These are phyloP conservation scores for Chinchilla lanigera DNA, from an alignment of 2,113 vertebrate genomes.

Conservation along the genomic window DNA sequence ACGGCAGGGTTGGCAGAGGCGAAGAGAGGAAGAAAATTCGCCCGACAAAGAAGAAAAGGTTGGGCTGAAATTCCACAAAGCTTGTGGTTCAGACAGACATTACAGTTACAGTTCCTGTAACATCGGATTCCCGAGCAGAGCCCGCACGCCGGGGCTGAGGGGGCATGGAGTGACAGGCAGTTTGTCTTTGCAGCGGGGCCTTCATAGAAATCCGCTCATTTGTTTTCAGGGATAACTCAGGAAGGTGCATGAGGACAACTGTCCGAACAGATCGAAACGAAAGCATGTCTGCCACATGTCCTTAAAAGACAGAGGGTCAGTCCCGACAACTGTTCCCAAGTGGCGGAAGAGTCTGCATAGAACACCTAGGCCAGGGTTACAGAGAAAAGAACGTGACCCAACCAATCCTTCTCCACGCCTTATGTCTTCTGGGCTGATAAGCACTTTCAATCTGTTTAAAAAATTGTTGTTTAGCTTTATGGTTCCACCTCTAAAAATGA, in stretches of 20 bases:
- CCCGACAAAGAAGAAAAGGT: not conserved
- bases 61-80: not conserved
- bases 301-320: constrained; percentile 52
- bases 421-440: not conserved
- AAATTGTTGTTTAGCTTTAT: constrained; percentile 36
- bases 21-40: constrained; percentile 7
- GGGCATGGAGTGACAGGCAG: not conserved
- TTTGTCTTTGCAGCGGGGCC: constrained; percentile 36
- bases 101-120: constrained; percentile 13
- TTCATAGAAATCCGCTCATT: constrained; percentile 41
- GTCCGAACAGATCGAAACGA: constrained; percentile 32
- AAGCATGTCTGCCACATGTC: constrained; percentile 24
- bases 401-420: constrained; percentile 37
- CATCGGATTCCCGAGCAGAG: not conserved
- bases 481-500: constrained; percentile 26
- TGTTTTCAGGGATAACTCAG: constrained; percentile 43
- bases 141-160: not conserved
- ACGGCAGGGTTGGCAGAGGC: not conserved
- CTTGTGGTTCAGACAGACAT: not conserved
- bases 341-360: constrained; percentile 45
- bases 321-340: constrained; percentile 42
- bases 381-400: constrained; percentile 19
- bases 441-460: constrained; percentile 41
- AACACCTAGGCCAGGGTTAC: not conserved
- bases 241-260: constrained; percentile 52